These are phyloP conservation scores for Mormyrus iriodes DNA, from an alignment of 2,113 vertebrate species.

Conservation along the genomic window DNA sequence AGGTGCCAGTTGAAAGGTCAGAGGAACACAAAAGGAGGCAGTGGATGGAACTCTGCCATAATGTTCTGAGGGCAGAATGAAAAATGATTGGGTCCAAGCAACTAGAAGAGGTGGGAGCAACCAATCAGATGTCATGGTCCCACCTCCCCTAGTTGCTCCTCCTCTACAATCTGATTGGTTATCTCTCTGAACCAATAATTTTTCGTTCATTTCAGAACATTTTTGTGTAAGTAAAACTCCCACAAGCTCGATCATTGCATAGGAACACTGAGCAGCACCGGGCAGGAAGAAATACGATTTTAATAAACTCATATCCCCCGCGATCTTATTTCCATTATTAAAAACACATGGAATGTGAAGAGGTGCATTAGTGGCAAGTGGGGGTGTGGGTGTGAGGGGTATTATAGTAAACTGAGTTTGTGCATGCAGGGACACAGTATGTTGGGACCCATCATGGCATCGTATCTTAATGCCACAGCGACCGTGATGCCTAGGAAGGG, in stretches of 20 bases:
- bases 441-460: not conserved
- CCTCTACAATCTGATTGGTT: not conserved
- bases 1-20: no score
- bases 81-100: no score
- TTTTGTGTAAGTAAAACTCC: not conserved
- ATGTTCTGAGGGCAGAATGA: no score
- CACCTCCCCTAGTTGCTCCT: not conserved
- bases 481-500: not conserved
- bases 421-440: not conserved
- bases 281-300: constrained; percentile 17
- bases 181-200: not conserved
- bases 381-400: not conserved
- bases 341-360: not conserved
- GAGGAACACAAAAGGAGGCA: no score
- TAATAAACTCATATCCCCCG: constrained; percentile 18
- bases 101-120: not conserved
- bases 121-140: not conserved
- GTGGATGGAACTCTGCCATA: no score
- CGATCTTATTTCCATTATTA: constrained; percentile 17
- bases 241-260: not conserved
- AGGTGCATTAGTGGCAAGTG: not conserved
- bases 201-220: not conserved
- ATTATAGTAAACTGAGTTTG: constrained; percentile 16
- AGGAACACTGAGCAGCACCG: not conserved
- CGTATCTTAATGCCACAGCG: not conserved